Percentiles rank a stretch among this genome's conserved stretches.
Conservation (phyloP, 2,113 vertebrate genomes). For the Embiotoca jacksoni region DNA sequence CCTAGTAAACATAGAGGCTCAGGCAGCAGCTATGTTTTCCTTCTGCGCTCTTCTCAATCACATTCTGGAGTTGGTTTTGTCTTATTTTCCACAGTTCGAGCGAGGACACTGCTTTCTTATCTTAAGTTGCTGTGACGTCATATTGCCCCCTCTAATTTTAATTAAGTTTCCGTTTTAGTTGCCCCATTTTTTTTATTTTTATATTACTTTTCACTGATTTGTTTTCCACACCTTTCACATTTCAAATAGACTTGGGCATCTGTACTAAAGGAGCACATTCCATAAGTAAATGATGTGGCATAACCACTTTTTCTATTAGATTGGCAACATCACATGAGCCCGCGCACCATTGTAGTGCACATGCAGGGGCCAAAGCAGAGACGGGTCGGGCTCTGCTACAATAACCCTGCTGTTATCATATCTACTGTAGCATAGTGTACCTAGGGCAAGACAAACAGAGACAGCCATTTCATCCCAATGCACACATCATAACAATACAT, state of each 20-base stretch:
- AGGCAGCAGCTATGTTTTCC: constrained; percentile 26
- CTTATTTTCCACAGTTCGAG: constrained; percentile 35
- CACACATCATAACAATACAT: constrained; percentile 64
- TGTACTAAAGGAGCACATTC: constrained; percentile 16
- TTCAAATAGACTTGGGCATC: constrained; percentile 8
- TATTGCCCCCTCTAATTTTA: constrained; percentile 50
- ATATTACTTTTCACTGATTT: constrained; percentile 33
- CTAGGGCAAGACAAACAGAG: constrained; percentile 67
- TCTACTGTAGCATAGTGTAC: constrained; percentile 59
- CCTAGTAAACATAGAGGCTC: not conserved
- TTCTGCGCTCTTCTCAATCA: constrained; percentile 12
- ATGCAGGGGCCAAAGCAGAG: constrained; percentile 34
- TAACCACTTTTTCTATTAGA: constrained; percentile 22
- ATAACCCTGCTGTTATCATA: constrained; percentile 66
- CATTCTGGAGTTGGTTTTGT: constrained; percentile 19
- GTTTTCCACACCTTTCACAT: constrained; percentile 40
- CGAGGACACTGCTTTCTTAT: constrained; percentile 41
- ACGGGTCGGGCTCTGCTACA: constrained; percentile 53
- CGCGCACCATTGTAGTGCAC: constrained; percentile 13
- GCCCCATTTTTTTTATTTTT: constrained; percentile 16
- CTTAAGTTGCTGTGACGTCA: constrained; percentile 61
- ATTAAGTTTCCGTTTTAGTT: constrained; percentile 45
- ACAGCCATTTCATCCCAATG: constrained; percentile 63
- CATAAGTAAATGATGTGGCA: constrained; percentile 26
- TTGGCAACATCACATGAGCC: constrained; percentile 10